These are phyloP conservation scores for Lepidocyrtoides sp. DNA, from an alignment of 2,888 invertebrate species.

Conservation along the genomic window DNA sequence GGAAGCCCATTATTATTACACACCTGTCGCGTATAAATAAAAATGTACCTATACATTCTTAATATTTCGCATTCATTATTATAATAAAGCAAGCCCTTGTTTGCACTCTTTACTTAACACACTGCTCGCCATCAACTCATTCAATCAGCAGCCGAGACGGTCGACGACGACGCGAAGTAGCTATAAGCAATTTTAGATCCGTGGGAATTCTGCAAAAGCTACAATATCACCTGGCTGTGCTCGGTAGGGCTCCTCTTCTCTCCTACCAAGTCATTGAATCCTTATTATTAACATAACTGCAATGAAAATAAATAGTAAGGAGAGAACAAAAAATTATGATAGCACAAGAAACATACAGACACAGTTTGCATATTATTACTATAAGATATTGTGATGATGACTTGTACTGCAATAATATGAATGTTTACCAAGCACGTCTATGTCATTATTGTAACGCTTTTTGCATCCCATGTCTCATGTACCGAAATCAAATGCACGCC, in stretches of 20 bases:
- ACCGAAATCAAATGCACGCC: constrained; percentile 26
- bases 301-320: too few relatives aligned
- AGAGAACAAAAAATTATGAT: not conserved
- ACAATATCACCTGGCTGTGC: not conserved
- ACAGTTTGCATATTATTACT: constrained; percentile 11
- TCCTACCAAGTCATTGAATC: not conserved
- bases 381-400: not conserved
- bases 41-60: not conserved
- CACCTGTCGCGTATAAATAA: not conserved
- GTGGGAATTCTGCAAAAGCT: constrained; percentile 52
- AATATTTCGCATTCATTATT: not conserved
- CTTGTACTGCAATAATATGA: not conserved
- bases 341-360: constrained; percentile 11
- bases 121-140: too few relatives aligned
- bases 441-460: constrained; percentile 14
- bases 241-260: not conserved
- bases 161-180: not conserved
- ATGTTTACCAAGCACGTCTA: not conserved
- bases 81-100: not conserved
- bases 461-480: not conserved
- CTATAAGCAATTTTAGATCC: constrained; percentile 52
- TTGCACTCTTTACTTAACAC: not conserved
- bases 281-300: constrained; percentile 12
- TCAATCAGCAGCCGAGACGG: too few relatives aligned
- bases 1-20: not conserved